Evolutionary conservation across 2,113 vertebrate species (phyloP).

Genomic region (Haplotaxodon microlepis): DNA sequence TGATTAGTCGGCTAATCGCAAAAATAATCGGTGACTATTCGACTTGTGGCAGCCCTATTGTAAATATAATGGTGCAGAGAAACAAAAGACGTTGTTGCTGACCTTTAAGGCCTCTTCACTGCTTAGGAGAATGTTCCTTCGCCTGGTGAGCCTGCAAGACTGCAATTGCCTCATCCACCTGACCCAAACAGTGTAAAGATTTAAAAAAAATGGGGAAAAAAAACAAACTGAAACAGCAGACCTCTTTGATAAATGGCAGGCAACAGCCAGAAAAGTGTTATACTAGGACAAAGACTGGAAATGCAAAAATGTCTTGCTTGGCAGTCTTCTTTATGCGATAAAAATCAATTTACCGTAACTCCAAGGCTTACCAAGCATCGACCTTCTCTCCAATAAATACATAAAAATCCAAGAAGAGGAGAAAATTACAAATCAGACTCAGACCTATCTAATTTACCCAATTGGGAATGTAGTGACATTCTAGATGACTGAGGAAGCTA

Average conservation of each 20-base stretch:
- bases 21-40: too few species aligned
- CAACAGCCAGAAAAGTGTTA: background rate
- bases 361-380: background rate
- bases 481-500: background rate
- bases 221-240: background rate
- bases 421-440: background rate
- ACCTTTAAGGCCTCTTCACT: constrained; percentile 56
- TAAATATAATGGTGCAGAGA: background rate
- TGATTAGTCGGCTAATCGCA: too few species aligned
- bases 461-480: background rate
- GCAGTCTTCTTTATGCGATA: background rate
- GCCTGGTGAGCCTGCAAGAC: constrained; percentile 88
- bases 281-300: background rate
- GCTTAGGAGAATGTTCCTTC: constrained; percentile 56
- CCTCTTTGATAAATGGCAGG: background rate
- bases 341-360: background rate
- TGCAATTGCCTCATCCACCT: constrained; percentile 89
- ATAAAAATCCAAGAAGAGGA: background rate
- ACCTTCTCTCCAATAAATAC: background rate
- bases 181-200: background rate
- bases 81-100: background rate
- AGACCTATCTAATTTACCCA: background rate
- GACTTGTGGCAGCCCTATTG: background rate
- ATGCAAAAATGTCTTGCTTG: background rate
- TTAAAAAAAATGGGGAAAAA: background rate